Percentiles rank a stretch among this genome's conserved stretches.
Conservation (phyloP, 2,113 vertebrate species). For the Tricholaema leucomelas region DNA sequence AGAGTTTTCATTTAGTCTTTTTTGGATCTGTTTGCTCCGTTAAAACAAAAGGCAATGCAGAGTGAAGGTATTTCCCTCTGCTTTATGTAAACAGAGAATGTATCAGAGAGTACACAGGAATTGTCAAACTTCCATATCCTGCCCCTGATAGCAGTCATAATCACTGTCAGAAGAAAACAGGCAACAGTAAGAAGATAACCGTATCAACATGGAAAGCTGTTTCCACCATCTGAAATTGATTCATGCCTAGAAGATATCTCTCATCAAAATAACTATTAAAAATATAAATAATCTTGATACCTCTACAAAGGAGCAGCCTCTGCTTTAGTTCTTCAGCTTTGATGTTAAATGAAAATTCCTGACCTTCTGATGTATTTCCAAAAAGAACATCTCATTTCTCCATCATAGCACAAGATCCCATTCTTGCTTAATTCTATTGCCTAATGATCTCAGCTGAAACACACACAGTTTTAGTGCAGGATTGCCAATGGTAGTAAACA, state of each 20-base stretch:
- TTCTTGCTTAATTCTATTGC: constrained; percentile 19
- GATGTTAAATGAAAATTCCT: background rate
- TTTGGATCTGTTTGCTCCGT: background rate
- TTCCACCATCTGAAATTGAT: background rate
- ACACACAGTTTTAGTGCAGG: background rate
- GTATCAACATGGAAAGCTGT: background rate
- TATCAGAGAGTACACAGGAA: background rate
- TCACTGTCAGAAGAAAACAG: background rate
- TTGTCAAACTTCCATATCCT: background rate
- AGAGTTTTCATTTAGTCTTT: background rate
- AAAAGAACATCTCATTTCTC: background rate
- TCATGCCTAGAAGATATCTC: background rate
- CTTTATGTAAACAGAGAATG: background rate
- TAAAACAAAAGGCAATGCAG: background rate
- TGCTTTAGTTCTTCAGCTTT: background rate
- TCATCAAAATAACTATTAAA: background rate
- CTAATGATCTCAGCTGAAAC: background rate
- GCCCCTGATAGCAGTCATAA: background rate
- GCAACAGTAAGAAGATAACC: background rate
- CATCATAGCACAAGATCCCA: background rate
- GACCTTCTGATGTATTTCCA: background rate
- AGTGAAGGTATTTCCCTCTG: background rate
- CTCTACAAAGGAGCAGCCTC: background rate
- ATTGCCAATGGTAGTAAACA: background rate
- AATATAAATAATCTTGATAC: background rate